Evolutionary conservation across 2,113 vertebrate genomes (phyloP).

Genomic region (Phalacrocorax pelagicus): DNA sequence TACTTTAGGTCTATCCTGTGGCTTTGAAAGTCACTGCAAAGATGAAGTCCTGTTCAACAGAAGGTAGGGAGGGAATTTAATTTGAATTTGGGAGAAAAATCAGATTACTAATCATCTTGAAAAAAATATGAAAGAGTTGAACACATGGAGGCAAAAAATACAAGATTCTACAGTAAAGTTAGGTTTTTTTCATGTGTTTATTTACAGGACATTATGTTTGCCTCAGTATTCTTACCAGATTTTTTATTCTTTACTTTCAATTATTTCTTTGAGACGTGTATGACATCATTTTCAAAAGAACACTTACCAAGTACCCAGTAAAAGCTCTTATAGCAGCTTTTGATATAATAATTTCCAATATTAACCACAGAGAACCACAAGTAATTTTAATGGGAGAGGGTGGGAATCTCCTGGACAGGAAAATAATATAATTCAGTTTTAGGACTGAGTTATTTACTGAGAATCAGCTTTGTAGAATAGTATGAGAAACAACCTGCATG

Average conservation of each 20-base stretch:
- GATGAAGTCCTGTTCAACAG: conserved; percentile 7
- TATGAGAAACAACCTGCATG: neutral
- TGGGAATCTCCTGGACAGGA: neutral
- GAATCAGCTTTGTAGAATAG: neutral
- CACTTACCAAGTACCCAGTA: neutral
- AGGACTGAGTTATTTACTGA: neutral
- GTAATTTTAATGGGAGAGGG: neutral
- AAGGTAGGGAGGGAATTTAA: conserved; percentile 19
- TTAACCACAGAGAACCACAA: neutral
- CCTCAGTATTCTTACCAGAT: neutral
- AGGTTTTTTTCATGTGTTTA: neutral
- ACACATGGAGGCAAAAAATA: neutral
- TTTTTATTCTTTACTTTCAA: neutral
- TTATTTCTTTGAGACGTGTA: neutral
- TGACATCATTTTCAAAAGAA: neutral
- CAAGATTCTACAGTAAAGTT: neutral
- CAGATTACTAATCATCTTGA: neutral
- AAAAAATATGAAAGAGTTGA: neutral
- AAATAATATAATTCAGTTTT: neutral
- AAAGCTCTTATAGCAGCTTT: neutral
- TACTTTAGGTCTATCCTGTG: neutral
- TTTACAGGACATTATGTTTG: neutral
- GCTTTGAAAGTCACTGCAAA: conserved; percentile 52
- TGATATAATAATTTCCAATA: neutral
- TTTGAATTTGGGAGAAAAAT: conserved; percentile 49